Evolutionary conservation across 2,888 invertebrate genomes (phyloP).

Genomic region (Netelia fuscicornis): DNA sequence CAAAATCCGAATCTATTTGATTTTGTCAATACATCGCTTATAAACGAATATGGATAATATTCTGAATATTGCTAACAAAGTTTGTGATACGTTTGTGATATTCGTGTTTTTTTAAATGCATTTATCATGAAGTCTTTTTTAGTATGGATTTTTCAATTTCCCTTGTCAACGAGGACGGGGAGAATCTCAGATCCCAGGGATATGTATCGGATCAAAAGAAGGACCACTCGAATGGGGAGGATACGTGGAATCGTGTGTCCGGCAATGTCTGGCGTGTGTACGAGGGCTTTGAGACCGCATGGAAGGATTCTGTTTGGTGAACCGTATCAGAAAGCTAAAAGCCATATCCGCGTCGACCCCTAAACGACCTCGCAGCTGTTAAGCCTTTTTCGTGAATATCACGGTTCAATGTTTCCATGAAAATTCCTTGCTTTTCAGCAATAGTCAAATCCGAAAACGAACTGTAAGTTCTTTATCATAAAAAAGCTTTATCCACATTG

Average conservation of each 20-base stretch:
- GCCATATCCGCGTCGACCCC: constrained; percentile 74
- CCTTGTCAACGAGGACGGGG: neutral
- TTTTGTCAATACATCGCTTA: too few species aligned
- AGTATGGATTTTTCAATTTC: constrained; percentile 6
- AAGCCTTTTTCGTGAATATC: constrained; percentile 29
- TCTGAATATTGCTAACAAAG: neutral
- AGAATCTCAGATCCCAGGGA: constrained; percentile 56
- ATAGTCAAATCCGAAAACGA: neutral
- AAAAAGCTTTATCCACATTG: neutral
- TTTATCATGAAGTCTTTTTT: neutral
- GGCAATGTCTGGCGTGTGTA: constrained; percentile 34
- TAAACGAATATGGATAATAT: too few species aligned
- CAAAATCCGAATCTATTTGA: too few species aligned
- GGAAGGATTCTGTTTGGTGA: constrained; percentile 77
- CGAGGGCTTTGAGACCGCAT: constrained; percentile 55
- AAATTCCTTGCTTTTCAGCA: constrained; percentile 7
- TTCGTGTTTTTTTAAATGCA: neutral
- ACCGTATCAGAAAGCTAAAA: constrained; percentile 79
- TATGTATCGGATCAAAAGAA: constrained; percentile 74
- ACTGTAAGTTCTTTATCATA: neutral
- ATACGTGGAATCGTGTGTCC: constrained; percentile 10
- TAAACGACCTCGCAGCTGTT: constrained; percentile 37
- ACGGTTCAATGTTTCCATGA: constrained; percentile 4
- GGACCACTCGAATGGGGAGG: constrained; percentile 58
- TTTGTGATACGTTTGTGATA: neutral